These are phyloP conservation scores for Yponomeuta sedellus DNA, from an alignment of 2,888 invertebrate species.

Conservation along the genomic window DNA sequence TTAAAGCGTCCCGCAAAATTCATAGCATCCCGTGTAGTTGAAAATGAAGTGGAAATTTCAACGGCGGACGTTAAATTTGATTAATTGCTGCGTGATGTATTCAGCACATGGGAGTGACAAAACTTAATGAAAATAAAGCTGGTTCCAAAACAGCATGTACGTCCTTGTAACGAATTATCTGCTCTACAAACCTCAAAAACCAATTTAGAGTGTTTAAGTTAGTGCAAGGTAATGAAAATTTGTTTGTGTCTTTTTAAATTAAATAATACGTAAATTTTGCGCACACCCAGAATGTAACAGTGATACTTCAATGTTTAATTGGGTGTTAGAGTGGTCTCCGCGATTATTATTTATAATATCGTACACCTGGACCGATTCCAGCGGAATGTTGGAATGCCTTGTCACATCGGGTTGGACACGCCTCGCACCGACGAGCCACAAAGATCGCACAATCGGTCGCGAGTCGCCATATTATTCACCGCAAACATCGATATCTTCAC, in stretches of 20 bases:
- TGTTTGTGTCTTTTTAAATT: background rate
- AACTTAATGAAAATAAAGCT: constrained; percentile 25
- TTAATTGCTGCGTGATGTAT: constrained; percentile 8
- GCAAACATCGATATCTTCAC: constrained; percentile 68
- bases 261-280: background rate
- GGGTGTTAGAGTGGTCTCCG: constrained; percentile 23
- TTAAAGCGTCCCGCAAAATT: background rate
- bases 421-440: constrained; percentile 1
- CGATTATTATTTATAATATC: constrained; percentile 46
- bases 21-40: background rate
- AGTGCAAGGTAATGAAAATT: background rate
- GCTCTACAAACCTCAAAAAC: constrained; percentile 21
- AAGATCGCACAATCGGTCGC: constrained; percentile 47
- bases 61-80: background rate
- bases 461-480: constrained; percentile 57
- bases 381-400: constrained; percentile 49
- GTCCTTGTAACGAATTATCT: constrained; percentile 48
- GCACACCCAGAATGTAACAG: background rate
- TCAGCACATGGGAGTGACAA: constrained; percentile 16
- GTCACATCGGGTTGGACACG: constrained; percentile 26
- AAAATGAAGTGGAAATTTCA: background rate
- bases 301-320: background rate
- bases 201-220: background rate
- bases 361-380: constrained; percentile 58
- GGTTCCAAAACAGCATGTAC: constrained; percentile 35